These are phyloP conservation scores for Taphrorychus bicolor DNA, from an alignment of 2,888 invertebrate genomes.

Conservation along the genomic window DNA sequence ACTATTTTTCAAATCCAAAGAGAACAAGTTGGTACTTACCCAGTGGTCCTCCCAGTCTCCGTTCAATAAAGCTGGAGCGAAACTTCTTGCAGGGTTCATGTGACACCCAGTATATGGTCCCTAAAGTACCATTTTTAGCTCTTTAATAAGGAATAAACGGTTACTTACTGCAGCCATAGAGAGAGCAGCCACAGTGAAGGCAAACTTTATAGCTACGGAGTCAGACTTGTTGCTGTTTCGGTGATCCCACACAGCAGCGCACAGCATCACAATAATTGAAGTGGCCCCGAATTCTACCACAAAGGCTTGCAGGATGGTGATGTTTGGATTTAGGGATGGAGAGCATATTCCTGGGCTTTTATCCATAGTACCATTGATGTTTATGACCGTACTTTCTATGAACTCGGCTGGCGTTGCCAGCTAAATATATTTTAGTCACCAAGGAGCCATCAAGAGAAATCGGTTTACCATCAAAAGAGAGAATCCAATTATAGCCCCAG, in stretches of 20 bases:
- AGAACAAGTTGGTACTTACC: constrained; percentile 57
- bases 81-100: constrained; percentile 73
- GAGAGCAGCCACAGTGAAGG: constrained; percentile 69
- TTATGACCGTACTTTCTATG: constrained; percentile 27
- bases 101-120: constrained; percentile 70
- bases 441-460: not conserved
- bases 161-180: constrained; percentile 69
- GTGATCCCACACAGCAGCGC: constrained; percentile 76
- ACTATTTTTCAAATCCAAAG: not conserved
- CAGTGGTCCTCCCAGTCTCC: constrained; percentile 72
- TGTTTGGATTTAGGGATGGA: constrained; percentile 44
- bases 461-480: constrained; percentile 66
- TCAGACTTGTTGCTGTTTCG: constrained; percentile 70
- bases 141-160: not conserved
- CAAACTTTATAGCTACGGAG: constrained; percentile 71
- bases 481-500: constrained; percentile 73
- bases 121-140: constrained; percentile 45
- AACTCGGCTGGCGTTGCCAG: constrained; percentile 46
- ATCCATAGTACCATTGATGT: constrained; percentile 1
- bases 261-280: constrained; percentile 68
- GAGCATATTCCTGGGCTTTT: constrained; percentile 50
- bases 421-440: constrained; percentile 32
- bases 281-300: constrained; percentile 72
- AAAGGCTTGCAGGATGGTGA: constrained; percentile 61
- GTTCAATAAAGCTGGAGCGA: constrained; percentile 77